A percentile compares a stretch with the other conserved stretches of the same genome.
These are phyloP conservation scores for Gasterosteus nipponicus DNA, from an alignment of 2,113 vertebrate species.

Conservation along the genomic window DNA sequence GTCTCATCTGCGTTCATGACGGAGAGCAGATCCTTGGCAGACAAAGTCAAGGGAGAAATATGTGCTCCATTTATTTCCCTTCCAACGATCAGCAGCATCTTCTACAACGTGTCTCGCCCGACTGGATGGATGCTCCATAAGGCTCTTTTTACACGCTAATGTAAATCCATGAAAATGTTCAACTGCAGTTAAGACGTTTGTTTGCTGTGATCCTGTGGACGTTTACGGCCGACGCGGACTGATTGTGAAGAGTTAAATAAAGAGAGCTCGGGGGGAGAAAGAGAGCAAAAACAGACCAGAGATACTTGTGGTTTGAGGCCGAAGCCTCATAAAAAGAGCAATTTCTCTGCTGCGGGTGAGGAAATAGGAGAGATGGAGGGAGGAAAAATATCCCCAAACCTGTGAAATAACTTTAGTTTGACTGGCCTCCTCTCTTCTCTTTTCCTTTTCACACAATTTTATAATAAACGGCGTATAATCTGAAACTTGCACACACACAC, in stretches of 20 bases:
- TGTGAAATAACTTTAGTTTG: slow-evolving; percentile 25
- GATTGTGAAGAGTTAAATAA: slow-evolving; percentile 52
- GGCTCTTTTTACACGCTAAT: neutral
- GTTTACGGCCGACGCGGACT: slow-evolving; percentile 17
- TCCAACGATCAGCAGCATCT: neutral
- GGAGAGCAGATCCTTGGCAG: slow-evolving; percentile 37
- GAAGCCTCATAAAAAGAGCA: slow-evolving; percentile 71
- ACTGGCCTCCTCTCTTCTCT: slow-evolving; percentile 5
- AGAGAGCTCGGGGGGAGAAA: slow-evolving; percentile 13
- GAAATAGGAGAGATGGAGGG: slow-evolving; percentile 41
- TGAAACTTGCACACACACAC: slow-evolving; percentile 6
- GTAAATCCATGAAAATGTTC: neutral
- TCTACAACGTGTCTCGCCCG: neutral
- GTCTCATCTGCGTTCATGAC: slow-evolving; percentile 34
- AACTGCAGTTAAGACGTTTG: neutral
- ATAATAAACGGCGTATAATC: neutral
- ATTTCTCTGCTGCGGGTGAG: slow-evolving; percentile 65
- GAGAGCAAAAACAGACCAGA: slow-evolving; percentile 75
- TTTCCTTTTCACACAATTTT: neutral
- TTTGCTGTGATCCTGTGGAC: slow-evolving; percentile 14
- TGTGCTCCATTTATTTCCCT: neutral
- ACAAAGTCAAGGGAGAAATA: neutral
- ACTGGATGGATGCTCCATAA: neutral
- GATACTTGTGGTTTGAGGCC: slow-evolving; percentile 78
- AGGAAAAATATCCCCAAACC: slow-evolving; percentile 25